Conservation (phyloP, 2,113 vertebrate genomes). For the Ptyas mucosa region DNA sequence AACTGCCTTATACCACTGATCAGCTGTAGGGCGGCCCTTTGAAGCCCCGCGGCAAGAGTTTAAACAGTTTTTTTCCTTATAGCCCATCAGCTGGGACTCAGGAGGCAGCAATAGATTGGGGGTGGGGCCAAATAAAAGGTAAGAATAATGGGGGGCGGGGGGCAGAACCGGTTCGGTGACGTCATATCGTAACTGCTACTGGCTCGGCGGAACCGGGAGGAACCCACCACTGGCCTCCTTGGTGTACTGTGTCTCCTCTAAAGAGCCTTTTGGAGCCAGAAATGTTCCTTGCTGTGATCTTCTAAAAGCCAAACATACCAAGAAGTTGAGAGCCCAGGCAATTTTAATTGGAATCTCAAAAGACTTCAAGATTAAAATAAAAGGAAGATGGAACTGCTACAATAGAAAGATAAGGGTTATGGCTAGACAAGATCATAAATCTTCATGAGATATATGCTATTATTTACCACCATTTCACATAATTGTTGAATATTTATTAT, state of each 20-base stretch:
- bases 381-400: constrained; percentile 22
- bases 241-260: not conserved
- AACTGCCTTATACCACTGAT: too few species aligned
- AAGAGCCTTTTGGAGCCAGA: constrained; percentile 1
- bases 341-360: constrained; percentile 36
- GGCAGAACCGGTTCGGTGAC: too few species aligned
- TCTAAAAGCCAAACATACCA: constrained; percentile 20
- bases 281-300: not conserved
- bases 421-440: not conserved
- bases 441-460: constrained; percentile 5
- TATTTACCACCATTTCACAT: not conserved
- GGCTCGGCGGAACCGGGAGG: too few species aligned
- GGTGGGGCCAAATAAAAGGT: too few species aligned
- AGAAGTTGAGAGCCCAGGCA: constrained; percentile 1
- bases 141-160: too few species aligned
- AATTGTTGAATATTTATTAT: not conserved
- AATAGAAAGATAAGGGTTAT: constrained; percentile 45
- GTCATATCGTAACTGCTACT: too few species aligned
- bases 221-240: too few species aligned
- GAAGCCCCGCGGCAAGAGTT: too few species aligned
- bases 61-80: too few species aligned
- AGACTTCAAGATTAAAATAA: constrained; percentile 55
- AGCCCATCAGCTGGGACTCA: too few species aligned
- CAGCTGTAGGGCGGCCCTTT: too few species aligned
- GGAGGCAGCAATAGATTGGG: too few species aligned